A percentile compares a stretch with the other conserved stretches of the same genome.
Evolutionary conservation across 2,113 vertebrate species (phyloP).

Genomic region (Todiramphus chloris): DNA sequence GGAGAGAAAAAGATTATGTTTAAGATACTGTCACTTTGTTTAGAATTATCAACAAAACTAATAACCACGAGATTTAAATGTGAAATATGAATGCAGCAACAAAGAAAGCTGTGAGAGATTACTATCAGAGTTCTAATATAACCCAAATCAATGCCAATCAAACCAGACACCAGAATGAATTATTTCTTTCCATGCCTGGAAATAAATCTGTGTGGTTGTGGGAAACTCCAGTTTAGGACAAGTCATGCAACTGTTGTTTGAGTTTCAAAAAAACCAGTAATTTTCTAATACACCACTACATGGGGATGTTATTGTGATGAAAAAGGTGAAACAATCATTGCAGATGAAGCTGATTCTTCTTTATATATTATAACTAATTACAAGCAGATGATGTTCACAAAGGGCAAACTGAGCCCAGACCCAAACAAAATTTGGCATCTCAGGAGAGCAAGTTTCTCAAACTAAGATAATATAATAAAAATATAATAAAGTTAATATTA

Average conservation of each 20-base stretch:
- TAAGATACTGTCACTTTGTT: not conserved
- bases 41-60: not conserved
- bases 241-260: accelerated
- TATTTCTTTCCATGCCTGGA: not conserved
- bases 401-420: not conserved
- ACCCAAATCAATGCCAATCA: not conserved
- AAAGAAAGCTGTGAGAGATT: not conserved
- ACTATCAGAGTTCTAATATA: not conserved
- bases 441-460: not conserved
- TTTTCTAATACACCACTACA: not conserved
- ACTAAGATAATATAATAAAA: not conserved
- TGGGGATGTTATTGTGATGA: not conserved
- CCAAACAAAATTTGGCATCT: not conserved
- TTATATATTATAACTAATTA: not conserved
- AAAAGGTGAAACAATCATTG: not conserved
- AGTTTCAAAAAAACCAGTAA: not conserved
- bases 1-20: not conserved
- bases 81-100: not conserved
- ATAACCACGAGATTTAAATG: not conserved
- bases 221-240: not conserved
- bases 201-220: not conserved
- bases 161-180: not conserved
- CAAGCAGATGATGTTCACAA: not conserved
- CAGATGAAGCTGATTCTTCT: not conserved
- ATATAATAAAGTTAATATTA: not conserved